Conservation (phyloP, 2,888 invertebrate species). For the Eurytoma californica region DNA sequence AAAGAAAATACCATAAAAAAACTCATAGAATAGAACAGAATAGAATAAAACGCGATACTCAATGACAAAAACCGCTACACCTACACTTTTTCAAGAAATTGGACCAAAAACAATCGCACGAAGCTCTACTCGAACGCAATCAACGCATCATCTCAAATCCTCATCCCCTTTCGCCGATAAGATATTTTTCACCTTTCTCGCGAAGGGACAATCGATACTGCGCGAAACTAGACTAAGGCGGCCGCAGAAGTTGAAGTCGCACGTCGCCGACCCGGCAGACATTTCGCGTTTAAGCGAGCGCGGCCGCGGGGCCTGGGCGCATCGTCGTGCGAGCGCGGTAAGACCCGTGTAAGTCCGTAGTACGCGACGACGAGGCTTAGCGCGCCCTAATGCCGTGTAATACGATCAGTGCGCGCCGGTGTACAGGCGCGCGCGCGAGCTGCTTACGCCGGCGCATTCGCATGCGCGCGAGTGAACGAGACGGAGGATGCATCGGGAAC, state of each 20-base stretch:
- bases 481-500: slow-evolving; percentile 27
- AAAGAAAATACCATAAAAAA: too few species aligned
- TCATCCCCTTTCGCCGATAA: too few species aligned
- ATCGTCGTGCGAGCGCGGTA: slow-evolving; percentile 48
- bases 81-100: too few species aligned
- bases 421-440: slow-evolving; percentile 58
- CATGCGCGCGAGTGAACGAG: not conserved
- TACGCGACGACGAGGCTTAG: slow-evolving; percentile 63
- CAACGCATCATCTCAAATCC: too few species aligned
- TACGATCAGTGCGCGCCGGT: slow-evolving; percentile 71
- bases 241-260: not conserved
- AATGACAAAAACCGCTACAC: too few species aligned
- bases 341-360: slow-evolving; percentile 65
- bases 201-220: too few species aligned
- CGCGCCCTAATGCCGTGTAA: slow-evolving; percentile 73
- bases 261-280: not conserved
- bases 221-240: not conserved
- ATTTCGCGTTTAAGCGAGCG: too few species aligned
- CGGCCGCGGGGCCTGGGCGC: not conserved
- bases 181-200: too few species aligned
- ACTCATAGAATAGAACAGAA: too few species aligned
- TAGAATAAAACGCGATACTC: too few species aligned
- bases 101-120: too few species aligned
- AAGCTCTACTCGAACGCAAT: too few species aligned
- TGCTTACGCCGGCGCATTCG: slow-evolving; percentile 55